These are phyloP conservation scores for honey bee (Apis mellifera) DNA, from an alignment of 1,140 invertebrate genomes.

Conservation along the genomic window DNA sequence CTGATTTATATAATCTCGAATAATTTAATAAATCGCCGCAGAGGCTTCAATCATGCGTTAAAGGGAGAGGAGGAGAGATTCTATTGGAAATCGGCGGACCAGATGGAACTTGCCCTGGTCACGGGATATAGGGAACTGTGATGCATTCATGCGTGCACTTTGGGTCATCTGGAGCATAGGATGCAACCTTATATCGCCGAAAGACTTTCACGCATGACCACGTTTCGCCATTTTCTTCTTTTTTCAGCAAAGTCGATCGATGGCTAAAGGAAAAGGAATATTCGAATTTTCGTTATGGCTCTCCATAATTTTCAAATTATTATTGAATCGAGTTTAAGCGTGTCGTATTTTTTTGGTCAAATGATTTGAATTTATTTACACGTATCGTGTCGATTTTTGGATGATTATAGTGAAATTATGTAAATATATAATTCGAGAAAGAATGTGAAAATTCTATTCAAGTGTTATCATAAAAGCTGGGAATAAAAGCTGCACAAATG, in stretches of 20 bases:
- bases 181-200: constrained; percentile 1
- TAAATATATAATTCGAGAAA: too few relatives aligned
- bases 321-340: too few relatives aligned
- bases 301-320: too few relatives aligned
- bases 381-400: too few relatives aligned
- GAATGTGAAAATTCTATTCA: too few relatives aligned
- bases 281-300: too few relatives aligned
- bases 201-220: constrained; percentile 21
- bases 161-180: not conserved
- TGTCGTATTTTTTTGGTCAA: too few relatives aligned
- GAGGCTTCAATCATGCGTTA: not conserved
- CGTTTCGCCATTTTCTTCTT: not conserved
- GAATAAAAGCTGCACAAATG: too few relatives aligned
- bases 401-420: too few relatives aligned
- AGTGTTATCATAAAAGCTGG: too few relatives aligned
- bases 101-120: constrained; percentile 8
- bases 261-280: not conserved
- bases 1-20: constrained; percentile 26
- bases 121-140: not conserved
- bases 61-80: not conserved
- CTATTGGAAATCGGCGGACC: not conserved
- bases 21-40: constrained; percentile 26
- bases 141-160: constrained; percentile 9
- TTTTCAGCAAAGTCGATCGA: constrained; percentile 6
- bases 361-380: too few relatives aligned